Base-by-base conservation (phyloP, 2,113 vertebrate genomes). In the Cottus gobio region DNA sequence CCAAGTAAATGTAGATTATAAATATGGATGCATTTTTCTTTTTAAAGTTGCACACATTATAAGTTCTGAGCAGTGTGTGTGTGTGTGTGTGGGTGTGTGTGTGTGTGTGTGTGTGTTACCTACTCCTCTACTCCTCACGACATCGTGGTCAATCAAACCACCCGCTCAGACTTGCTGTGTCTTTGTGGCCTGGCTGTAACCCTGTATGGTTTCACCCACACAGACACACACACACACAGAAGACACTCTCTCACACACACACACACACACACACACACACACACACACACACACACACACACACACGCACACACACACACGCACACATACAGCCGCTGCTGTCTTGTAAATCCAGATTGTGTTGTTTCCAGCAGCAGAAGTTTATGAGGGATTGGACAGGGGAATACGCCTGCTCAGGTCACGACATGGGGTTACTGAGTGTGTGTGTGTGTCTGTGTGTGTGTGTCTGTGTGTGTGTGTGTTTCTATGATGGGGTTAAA, bases 121-220 rank as follows among this genome's bases (percentile, higher is more conserved):
- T 71, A 31, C 73, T 84, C 70, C 72, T 90, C 88, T 39, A 18
- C 74, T 87, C 71, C 78, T 91, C 90, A 90, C 64, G 79, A 77
- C 77, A 80, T 56, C 81, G 87, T 80, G 85, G 91, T 85, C 85
- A 83, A 58, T 84, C 72, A 79, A 85, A 88, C 88, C 74, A 4
- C 63, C 50, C 58, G 82, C 81, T 79, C 71, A 73, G 76, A 72
- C 86, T 76, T 50, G 65, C 68, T 82, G 71, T 85, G 72, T 88
- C 71, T 83, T 82, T 87, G 90, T 82, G 90, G 92, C 79, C 87
- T 90, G 90, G 90, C 89, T 87, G 61, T 39, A 89, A 81, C 71
- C 72, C 74, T 26, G 42, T 44, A 71, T 68, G 76, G 67, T 72
- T 90, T 86, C 56, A 77, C 71, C 16, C 72, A 37, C 70, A 37